Percentiles rank a stretch among this genome's conserved stretches.
Evolutionary conservation across 2,888 invertebrate genomes (phyloP).

Genomic region (Dioctria rufipes): DNA sequence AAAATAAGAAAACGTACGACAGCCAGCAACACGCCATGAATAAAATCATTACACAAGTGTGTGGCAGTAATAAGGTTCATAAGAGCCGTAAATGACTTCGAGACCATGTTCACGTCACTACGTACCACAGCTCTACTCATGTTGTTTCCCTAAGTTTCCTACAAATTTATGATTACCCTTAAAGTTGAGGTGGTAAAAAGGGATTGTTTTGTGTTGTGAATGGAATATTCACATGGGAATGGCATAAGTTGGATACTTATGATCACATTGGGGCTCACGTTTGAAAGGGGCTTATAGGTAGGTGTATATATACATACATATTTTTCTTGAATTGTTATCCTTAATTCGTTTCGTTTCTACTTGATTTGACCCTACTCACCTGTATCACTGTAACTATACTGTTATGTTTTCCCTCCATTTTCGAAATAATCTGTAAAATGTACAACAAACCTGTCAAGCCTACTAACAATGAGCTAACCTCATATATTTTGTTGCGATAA

Average conservation of each 20-base stretch:
- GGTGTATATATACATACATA: background rate
- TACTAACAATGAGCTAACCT: slow-evolving; percentile 12
- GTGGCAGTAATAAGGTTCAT: slow-evolving; percentile 36
- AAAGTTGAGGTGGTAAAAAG: background rate
- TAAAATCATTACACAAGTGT: slow-evolving; percentile 48
- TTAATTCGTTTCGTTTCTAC: slow-evolving; percentile 5
- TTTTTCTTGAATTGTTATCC: slow-evolving; percentile 10
- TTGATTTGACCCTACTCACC: slow-evolving; percentile 39
- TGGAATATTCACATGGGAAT: background rate
- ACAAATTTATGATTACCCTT: slow-evolving; percentile 47
- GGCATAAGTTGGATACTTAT: slow-evolving; percentile 13
- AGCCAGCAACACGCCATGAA: slow-evolving; percentile 28
- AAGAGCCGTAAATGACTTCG: slow-evolving; percentile 47
- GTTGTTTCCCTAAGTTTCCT: slow-evolving; percentile 11
- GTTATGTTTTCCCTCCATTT: background rate
- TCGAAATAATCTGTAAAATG: slow-evolving; percentile 1
- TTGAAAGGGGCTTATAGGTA: background rate
- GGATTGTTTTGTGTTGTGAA: background rate
- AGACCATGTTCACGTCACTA: slow-evolving; percentile 49
- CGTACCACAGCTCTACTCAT: slow-evolving; percentile 1
- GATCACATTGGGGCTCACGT: background rate
- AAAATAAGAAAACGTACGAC: too few species aligned
- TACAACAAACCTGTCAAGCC: background rate
- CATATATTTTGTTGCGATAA: background rate
- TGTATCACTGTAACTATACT: slow-evolving; percentile 2